phyloP scores from a whole-genome alignment of 2,113 vertebrate species.

The Tupaia tana region DNA sequence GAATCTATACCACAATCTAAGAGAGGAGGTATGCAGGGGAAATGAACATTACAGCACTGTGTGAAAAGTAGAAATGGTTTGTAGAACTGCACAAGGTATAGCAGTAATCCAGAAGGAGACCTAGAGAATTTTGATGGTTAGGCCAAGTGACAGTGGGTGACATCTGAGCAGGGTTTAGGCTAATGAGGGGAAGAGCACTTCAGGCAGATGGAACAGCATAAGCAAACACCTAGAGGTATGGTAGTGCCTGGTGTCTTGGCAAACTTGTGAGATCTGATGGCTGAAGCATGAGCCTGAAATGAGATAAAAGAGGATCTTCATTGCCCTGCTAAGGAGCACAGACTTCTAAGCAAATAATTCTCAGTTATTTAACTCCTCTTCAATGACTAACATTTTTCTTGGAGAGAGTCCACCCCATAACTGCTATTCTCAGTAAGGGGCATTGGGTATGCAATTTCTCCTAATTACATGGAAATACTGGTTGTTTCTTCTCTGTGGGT shows the following conservation, averaged over 20 bases:
- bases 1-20: neutral
- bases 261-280: neutral
- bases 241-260: neutral
- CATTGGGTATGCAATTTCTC: slow-evolving; percentile 83
- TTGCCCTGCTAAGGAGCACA: neutral
- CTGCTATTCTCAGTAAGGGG: slow-evolving; percentile 83
- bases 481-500: slow-evolving; percentile 79
- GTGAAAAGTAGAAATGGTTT: neutral
- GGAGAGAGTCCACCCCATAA: slow-evolving; percentile 72
- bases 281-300: neutral
- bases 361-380: slow-evolving; percentile 72
- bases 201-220: neutral
- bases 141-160: neutral
- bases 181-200: neutral
- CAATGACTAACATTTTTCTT: slow-evolving; percentile 71
- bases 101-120: neutral
- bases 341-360: slow-evolving; percentile 50
- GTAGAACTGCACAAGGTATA: neutral
- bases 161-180: neutral
- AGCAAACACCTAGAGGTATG: neutral
- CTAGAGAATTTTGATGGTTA: neutral
- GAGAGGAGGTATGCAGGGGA: too few species aligned
- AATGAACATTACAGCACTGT: neutral
- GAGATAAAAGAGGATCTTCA: neutral
- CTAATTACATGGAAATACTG: slow-evolving; percentile 79